Evolutionary conservation across 2,113 vertebrate genomes (phyloP).

Genomic region (Seriola dumerili): DNA sequence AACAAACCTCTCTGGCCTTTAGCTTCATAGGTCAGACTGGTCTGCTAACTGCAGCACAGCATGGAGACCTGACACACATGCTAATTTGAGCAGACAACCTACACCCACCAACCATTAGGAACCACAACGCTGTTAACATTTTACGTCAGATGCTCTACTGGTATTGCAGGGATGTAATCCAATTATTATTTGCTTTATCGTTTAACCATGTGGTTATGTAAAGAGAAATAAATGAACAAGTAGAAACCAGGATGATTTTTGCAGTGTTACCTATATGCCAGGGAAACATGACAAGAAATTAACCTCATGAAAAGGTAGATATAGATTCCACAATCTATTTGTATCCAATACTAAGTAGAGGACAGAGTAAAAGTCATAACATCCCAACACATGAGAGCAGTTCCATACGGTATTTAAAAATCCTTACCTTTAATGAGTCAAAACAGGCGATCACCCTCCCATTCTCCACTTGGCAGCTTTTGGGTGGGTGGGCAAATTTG

Average conservation of each 20-base stretch:
- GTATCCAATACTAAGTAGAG: no score
- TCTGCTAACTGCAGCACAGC: constrained; percentile 61
- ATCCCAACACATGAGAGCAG: neutral
- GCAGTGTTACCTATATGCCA: neutral
- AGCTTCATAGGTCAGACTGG: constrained; percentile 70
- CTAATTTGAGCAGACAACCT: constrained; percentile 70
- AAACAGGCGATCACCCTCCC: constrained; percentile 99
- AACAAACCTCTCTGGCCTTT: constrained; percentile 71
- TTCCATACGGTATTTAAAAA: neutral
- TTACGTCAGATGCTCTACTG: constrained; percentile 22
- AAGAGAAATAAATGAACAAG: neutral
- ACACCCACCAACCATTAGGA: constrained; percentile 49
- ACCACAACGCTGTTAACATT: constrained; percentile 28
- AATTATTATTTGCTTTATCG: constrained; percentile 3
- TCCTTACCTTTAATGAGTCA: constrained; percentile 98
- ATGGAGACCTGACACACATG: constrained; percentile 60
- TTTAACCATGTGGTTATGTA: neutral
- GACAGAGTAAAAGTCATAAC: no score
- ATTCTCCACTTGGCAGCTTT: constrained; percentile 99
- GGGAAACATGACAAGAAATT: no score
- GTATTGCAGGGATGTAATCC: neutral
- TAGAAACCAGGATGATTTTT: neutral
- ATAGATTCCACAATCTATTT: neutral
- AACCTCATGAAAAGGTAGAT: neutral
- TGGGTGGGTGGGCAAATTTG: constrained; percentile 99